Evolutionary conservation across 2,888 invertebrate genomes (phyloP).

Genomic region (Yponomeuta cagnagella): DNA sequence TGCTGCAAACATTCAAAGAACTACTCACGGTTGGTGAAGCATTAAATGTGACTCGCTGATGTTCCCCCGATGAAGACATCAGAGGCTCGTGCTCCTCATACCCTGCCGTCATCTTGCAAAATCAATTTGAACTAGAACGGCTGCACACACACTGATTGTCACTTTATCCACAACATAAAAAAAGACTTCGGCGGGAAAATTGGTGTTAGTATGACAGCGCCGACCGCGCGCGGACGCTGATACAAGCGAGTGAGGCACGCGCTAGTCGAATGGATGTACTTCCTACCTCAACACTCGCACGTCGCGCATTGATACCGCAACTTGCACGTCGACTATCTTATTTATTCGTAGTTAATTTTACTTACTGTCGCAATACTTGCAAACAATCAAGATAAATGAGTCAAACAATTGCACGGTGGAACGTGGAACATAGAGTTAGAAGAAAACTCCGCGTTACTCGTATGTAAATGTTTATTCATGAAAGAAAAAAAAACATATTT

Average conservation of each 20-base stretch:
- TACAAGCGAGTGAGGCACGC: constrained; percentile 10
- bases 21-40: constrained; percentile 54
- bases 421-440: background rate
- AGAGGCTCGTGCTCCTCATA: constrained; percentile 70
- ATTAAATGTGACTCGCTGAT: constrained; percentile 56
- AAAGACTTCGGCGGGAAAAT: constrained; percentile 10
- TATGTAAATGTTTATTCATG: constrained; percentile 66
- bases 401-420: background rate
- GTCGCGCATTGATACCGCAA: background rate
- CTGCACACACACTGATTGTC: background rate
- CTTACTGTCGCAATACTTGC: background rate
- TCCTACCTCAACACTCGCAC: background rate
- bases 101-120: constrained; percentile 58
- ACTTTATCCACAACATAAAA: background rate
- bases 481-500: constrained; percentile 60
- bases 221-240: constrained; percentile 10
- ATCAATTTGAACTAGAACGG: background rate
- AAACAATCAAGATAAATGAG: background rate
- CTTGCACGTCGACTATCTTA: background rate
- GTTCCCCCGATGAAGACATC: constrained; percentile 61
- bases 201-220: constrained; percentile 1
- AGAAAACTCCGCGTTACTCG: constrained; percentile 22
- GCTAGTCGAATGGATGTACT: background rate
- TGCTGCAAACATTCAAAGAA: too few relatives aligned
- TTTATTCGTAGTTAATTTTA: background rate